Percentiles rank a stretch among this genome's conserved stretches.
Conservation (phyloP, 2,797 vertebrate genomes). For the Columba guinea region DNA sequence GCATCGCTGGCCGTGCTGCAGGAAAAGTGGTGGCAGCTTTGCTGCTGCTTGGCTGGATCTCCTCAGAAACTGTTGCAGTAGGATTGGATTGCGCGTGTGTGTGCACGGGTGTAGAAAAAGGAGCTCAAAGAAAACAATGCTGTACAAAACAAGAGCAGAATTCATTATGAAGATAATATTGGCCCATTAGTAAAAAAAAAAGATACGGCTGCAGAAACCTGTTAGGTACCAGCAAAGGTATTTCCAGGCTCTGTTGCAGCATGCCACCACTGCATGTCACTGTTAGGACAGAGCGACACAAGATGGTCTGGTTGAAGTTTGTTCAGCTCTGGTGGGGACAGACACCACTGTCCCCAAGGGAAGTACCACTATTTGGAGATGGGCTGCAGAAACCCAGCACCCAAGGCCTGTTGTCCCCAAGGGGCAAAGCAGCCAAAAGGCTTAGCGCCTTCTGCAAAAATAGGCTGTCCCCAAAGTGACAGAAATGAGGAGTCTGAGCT, state of each 20-base stretch:
- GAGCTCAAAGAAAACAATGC: background rate
- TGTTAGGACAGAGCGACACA: background rate
- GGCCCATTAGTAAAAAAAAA: background rate
- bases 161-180: accelerated
- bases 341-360: accelerated
- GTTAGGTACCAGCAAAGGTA: background rate
- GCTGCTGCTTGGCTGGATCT: background rate
- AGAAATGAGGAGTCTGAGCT: background rate
- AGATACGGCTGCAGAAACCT: accelerated
- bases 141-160: background rate
- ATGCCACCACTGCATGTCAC: constrained; percentile 49
- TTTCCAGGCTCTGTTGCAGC: background rate
- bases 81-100: accelerated
- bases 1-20: accelerated
- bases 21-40: background rate
- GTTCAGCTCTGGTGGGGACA: background rate
- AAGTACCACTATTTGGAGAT: background rate
- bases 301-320: background rate
- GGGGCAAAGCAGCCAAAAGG: background rate
- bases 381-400: background rate
- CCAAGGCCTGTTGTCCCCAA: accelerated
- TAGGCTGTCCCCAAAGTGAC: background rate
- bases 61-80: accelerated
- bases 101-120: accelerated
- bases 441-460: background rate